Base-by-base conservation (phyloP, 2,797 vertebrate species). In the Tamandua tetradactyla region DNA sequence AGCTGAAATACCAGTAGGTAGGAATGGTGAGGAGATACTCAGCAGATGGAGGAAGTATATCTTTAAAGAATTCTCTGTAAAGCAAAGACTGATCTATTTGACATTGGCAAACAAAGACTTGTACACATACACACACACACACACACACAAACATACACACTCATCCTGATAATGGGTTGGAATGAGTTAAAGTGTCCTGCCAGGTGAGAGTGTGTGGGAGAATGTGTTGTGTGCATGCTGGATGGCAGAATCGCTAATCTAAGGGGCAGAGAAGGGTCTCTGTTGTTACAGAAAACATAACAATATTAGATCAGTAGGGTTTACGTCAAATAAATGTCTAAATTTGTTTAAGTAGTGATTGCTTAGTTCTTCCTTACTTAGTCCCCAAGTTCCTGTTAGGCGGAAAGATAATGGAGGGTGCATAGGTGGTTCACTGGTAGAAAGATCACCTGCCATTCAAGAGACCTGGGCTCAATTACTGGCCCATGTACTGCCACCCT, bases 1-100 rank as follows among this genome's bases (percentile, higher is more conserved):
- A 80, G 44, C 49, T 64, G 27, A 76, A 94, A 91, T 64, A 37
- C n/a, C 68, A 76, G 71, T 88, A 85, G 32, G 37, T 22, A 95
- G 27, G 13, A 75, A 85, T 85, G 47, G 61, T 49, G 8, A 87
- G 49, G n/a, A 81, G 17, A 40, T 35, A 52, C 62, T 55, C 17
- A 55, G 20, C 12, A 32, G 66, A 87, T 18, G 17, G 27, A 68
- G 42, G 93, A 64, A 88, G 10, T 17, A 20, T 55, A 11, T 37
- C 32, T 47, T 84, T 80, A 49, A 74, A 52, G 49, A 15, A 52
- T 49, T 52, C 18, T 37, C 32, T 44, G 79, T 84, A 49, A 74
- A 89, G 59, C 42, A 62, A 85, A 76, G n/a, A 86, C 59, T 13
- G 25, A 80, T 30, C 15, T 66, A 52, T 62, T 66, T 82, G 64